These are phyloP conservation scores for Steinernema scapterisci DNA, from an alignment of 2,888 invertebrate species.

Conservation along the genomic window DNA sequence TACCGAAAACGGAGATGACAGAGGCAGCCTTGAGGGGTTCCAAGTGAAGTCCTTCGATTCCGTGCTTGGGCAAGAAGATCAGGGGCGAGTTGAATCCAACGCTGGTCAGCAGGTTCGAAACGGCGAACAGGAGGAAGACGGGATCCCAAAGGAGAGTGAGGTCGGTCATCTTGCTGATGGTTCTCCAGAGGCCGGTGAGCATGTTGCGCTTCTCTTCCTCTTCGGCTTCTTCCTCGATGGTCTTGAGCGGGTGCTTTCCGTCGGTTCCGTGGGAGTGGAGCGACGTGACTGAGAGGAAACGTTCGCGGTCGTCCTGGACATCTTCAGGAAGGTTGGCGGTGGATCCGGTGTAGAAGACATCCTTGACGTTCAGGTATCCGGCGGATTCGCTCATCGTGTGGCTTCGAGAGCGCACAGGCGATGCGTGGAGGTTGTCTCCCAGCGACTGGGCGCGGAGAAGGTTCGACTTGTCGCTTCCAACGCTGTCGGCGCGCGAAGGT, in stretches of 20 bases:
- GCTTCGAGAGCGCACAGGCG: conserved; percentile 12
- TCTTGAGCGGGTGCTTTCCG: conserved; percentile 27
- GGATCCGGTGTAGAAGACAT: conserved; percentile 88
- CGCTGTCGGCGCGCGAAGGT: conserved; percentile 6
- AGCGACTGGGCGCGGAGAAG: conserved; percentile 6
- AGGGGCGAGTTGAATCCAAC: conserved; percentile 93
- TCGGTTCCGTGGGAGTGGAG: conserved; percentile 44
- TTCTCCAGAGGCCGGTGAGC: conserved; percentile 46
- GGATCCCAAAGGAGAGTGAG: conserved; percentile 82
- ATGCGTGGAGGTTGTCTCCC: not conserved
- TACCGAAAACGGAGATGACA: conserved; percentile 57
- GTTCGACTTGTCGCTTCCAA: conserved; percentile 6
- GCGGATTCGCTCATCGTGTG: conserved; percentile 48
- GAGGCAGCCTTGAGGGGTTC: conserved; percentile 48
- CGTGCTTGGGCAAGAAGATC: conserved; percentile 70
- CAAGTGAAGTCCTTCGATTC: conserved; percentile 43
- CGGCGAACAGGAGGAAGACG: conserved; percentile 84
- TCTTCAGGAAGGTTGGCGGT: conserved; percentile 84
- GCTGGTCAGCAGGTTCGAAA: conserved; percentile 93
- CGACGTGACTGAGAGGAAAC: conserved; percentile 53
- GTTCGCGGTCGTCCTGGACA: conserved; percentile 67
- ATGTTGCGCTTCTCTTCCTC: conserved; percentile 26
- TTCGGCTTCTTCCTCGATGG: conserved; percentile 35
- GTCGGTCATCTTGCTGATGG: conserved; percentile 77
- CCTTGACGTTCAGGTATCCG: conserved; percentile 72